Base-by-base conservation (phyloP, 2,797 vertebrate species). In the Sebastes flavidus region DNA sequence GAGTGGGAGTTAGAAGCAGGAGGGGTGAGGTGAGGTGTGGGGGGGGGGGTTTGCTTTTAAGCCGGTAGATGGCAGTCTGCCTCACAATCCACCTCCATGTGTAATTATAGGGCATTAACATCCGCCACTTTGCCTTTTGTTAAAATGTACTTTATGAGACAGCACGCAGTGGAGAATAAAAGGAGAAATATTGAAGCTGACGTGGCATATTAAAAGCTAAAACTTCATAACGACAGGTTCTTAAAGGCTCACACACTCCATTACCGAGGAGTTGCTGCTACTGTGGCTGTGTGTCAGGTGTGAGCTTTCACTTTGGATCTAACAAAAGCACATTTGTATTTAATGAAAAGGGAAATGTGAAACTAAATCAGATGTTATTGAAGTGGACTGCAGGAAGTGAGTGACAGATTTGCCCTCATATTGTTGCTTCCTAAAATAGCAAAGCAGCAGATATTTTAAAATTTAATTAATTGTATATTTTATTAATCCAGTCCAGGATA, bases 51-150 rank as follows among this genome's bases (percentile, higher is more conserved):
- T 22, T 65, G 5, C 65, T 84, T 80, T 81, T 46, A 81, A 82
- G 74, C 92, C 94, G 67, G 90, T 90, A 95, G 95, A 93, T 95
- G 95, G 93, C 95, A 91, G 90, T 84, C 89, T 89, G 82, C 86
- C 81, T 92, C 90, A 86, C 78, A 76, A 54, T 69, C 73, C 72
- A 77, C 80, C 85, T 76, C 29, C 65, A 62, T 90, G 76, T 79
- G 74, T 86, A 83, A 90, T 90, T 84, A 83, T 22, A 77, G 73
- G 32, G 60, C 75, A 72, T 88, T 80, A 72, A 85, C 36, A 65
- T 38, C 55, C 77, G 60, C 34, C 63, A 66, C 73, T 81, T 74
- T 77, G 56, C 24, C 72, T 67, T 85, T 79, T 86, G 62, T 80
- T 80, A 55, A 56, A 76, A 56, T 36, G 32, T 46, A 52, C 63